Percentiles rank a stretch among this genome's conserved stretches.
Evolutionary conservation across 2,888 invertebrate species (phyloP).

Genomic region (Laspeyria flexula): DNA sequence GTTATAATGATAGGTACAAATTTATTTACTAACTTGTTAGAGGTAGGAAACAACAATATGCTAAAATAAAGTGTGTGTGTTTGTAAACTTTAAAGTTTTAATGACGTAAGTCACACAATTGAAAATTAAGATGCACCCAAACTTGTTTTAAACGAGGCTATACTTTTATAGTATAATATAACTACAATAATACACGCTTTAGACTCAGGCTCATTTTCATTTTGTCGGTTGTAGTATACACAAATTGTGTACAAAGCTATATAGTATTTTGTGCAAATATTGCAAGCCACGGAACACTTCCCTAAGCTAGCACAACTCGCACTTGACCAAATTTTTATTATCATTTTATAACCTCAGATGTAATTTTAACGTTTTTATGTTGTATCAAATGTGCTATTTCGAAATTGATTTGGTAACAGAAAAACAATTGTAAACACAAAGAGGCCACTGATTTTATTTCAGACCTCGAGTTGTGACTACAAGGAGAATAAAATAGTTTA

Average conservation of each 20-base stretch:
- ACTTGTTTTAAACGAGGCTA: too few species aligned
- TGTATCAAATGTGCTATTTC: conserved; percentile 30
- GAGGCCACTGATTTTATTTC: conserved; percentile 21
- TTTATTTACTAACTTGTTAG: not conserved
- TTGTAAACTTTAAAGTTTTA: too few species aligned
- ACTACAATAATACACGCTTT: too few species aligned
- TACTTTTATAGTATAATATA: too few species aligned
- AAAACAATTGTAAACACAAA: conserved; percentile 24
- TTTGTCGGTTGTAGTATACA: too few species aligned
- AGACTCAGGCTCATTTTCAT: too few species aligned
- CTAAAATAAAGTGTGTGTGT: too few species aligned
- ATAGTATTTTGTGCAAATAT: too few species aligned
- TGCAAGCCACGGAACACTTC: not conserved
- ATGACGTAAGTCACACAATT: too few species aligned
- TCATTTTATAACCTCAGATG: conserved; percentile 31
- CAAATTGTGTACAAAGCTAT: too few species aligned
- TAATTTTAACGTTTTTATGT: conserved; percentile 27
- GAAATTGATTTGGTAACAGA: conserved; percentile 36
- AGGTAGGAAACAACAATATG: not conserved
- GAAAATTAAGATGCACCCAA: too few species aligned
- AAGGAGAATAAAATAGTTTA: not conserved
- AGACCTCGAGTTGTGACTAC: not conserved
- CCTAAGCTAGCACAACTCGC: not conserved
- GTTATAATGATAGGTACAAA: not conserved
- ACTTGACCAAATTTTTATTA: conserved; percentile 28